Conservation (phyloP, 2,888 invertebrate species). For the Euproctis similis region DNA sequence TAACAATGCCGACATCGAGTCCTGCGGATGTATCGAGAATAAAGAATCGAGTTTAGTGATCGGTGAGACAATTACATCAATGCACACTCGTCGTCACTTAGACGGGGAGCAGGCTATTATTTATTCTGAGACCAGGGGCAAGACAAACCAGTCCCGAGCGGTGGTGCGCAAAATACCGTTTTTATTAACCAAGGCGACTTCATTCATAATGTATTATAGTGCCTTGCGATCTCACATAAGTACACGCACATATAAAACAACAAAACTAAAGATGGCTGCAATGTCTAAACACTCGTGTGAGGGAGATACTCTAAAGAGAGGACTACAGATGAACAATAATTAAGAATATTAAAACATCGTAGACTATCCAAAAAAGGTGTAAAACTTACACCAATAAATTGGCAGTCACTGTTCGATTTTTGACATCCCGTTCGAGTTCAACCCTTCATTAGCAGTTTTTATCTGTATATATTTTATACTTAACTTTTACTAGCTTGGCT, state of each 20-base stretch:
- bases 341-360: too few relatives aligned
- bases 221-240: constrained; percentile 45
- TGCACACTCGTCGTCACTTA: constrained; percentile 53
- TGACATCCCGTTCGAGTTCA: constrained; percentile 34
- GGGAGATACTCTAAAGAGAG: constrained; percentile 26
- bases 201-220: constrained; percentile 71
- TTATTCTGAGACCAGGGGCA: constrained; percentile 47
- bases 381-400: constrained; percentile 55
- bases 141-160: constrained; percentile 52
- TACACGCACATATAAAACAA: constrained; percentile 39
- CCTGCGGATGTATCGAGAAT: constrained; percentile 45
- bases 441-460: too few relatives aligned
- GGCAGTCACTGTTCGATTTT: constrained; percentile 27
- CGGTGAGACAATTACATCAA: constrained; percentile 60
- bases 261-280: constrained; percentile 42
- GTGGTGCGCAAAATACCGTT: constrained; percentile 56
- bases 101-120: too few relatives aligned
- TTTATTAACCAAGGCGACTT: constrained; percentile 61
- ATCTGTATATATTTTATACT: too few relatives aligned
- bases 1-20: constrained; percentile 34
- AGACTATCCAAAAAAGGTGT: constrained; percentile 22
- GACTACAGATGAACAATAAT: too few relatives aligned
- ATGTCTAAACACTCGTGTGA: constrained; percentile 28
- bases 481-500: too few relatives aligned
- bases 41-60: constrained; percentile 43